Evolutionary conservation across 2,888 invertebrate genomes (phyloP), one percentile per base, ranked within the genome.

Genomic region (Troglohyphantes excavatus): DNA sequence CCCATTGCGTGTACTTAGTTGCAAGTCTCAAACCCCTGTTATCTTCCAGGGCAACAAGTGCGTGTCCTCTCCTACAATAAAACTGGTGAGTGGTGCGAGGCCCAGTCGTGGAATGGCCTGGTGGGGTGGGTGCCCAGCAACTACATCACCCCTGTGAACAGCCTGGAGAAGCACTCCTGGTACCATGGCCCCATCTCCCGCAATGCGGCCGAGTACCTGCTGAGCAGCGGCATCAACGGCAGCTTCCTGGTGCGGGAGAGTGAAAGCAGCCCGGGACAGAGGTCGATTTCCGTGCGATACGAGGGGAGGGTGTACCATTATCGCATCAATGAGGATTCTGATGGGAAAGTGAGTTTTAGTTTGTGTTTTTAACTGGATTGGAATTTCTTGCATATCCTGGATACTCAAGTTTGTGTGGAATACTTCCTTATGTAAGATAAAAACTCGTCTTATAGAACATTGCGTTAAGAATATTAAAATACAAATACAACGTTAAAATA

Each of bases 81-180:
- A 94, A 98, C 98, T 93, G 98, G 98, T 82, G 99, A 99, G 95
- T 99, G 99, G 99, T 99, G 99, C 94, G 99, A 99, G 94, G 99
- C 99, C 11, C 98, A 98, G 94, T 97, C 98, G 67, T 95, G 96
- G 90, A 95, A 96, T 72, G 97, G 97, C 90, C 96, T 96, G 93
- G 97, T 99, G 87, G 99, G 99, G 91, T 99, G 99, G 99, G 99
- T 99, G 92, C 99, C 99, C 82, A 97, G 97, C 92, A 98, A 99
- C 94, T 99, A 99, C 94, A 98, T 99, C 76, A 98, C 99, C 23
- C 99, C 99, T 0, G 97, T 98, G 91, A 99, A 99, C 95, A 98
- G 98, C 67, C 95, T 99, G 89, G 99, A 99, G 94, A 99, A 99
- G 94, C 99, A 99, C 95, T 98, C 98, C 82, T 99, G 99, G 99